Evolutionary conservation across 2,888 invertebrate genomes (phyloP).

Genomic region (Neuroscelio doddi): DNA sequence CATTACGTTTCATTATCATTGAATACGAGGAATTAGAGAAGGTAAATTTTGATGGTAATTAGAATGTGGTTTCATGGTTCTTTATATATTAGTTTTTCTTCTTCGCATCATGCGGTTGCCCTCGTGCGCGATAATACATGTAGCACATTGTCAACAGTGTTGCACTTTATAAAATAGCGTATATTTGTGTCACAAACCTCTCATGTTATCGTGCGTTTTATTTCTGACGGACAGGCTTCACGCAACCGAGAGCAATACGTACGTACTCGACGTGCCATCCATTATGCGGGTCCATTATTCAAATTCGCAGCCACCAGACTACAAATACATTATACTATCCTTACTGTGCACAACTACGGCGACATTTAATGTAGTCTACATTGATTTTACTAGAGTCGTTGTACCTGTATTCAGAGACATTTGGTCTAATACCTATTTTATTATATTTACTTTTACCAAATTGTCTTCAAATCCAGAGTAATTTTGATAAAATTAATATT

Average conservation of each 20-base stretch:
- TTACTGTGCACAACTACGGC: conserved; percentile 36
- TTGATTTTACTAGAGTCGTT: conserved; percentile 41
- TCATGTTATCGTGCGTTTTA: conserved; percentile 49
- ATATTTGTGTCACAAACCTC: conserved; percentile 39
- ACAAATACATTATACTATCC: conserved; percentile 53
- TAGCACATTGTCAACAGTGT: conserved; percentile 41
- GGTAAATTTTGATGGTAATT: conserved; percentile 24
- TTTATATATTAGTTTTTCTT: conserved; percentile 26
- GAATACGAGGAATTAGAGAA: neutral
- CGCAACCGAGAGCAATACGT: conserved; percentile 55
- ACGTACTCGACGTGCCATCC: conserved; percentile 55
- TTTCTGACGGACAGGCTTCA: conserved; percentile 48
- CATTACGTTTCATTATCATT: too few relatives aligned
- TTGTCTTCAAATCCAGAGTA: too few relatives aligned
- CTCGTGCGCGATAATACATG: conserved; percentile 32
- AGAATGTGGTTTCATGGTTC: conserved; percentile 34
- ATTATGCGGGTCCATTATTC: conserved; percentile 61
- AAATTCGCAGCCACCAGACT: conserved; percentile 55
- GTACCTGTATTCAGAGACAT: conserved; percentile 5
- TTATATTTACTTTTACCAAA: too few relatives aligned
- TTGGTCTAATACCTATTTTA: neutral
- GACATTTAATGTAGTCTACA: conserved; percentile 42
- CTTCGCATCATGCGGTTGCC: conserved; percentile 11
- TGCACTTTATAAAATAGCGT: conserved; percentile 46
- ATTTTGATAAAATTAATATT: too few relatives aligned